Evolutionary conservation across 2,888 invertebrate species (phyloP), one percentile per base, ranked within the genome.

Genomic region (Rotaria macrura): DNA sequence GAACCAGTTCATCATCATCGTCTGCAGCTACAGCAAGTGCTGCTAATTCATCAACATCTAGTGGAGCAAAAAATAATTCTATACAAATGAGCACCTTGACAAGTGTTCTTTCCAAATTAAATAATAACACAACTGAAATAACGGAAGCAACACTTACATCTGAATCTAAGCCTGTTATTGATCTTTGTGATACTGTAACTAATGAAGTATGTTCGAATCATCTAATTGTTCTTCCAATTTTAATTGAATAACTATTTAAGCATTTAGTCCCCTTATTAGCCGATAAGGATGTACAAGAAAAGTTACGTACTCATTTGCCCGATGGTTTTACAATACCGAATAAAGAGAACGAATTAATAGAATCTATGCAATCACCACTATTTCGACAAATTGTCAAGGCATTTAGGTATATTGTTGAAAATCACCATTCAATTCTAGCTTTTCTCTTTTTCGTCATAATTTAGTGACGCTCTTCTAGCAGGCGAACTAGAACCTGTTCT

Each of bases 401-500:
- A 43, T 79, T 79, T 65, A 65, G 20, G 34, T 65, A 2, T 65
- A 4, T 38, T 29, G 10, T 2, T 14, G 1, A 29, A 29, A 57
- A 29, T 3, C 10, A 57, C 9, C n/a, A 7, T 29, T 29, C 12
- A 3, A 14, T 14, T n/a, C 17, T 65, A 14, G n/a, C 5, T 2
- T 34, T 17, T 29, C 34, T n/a, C 0, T 14, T 34, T 34, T 34
- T 65, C 2, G 34, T 65, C 20, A 20, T 34, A 34, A 65, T 65
- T 65, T 92, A 96, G 96, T 88, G 94, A 95, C 89, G 98, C 98
- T 87, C 92, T 99, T 89, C 95, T 96, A 90, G 95, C 97, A n/a
- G 97, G 98, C 2, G 97, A 99, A 92, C 93, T 98, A 89, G 97
- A 95, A 72, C 97, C 97, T 1, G 94, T 98, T 85, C 94, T 99